Conservation (phyloP, 2,113 vertebrate genomes). For the Oxyruncus cristatus region DNA sequence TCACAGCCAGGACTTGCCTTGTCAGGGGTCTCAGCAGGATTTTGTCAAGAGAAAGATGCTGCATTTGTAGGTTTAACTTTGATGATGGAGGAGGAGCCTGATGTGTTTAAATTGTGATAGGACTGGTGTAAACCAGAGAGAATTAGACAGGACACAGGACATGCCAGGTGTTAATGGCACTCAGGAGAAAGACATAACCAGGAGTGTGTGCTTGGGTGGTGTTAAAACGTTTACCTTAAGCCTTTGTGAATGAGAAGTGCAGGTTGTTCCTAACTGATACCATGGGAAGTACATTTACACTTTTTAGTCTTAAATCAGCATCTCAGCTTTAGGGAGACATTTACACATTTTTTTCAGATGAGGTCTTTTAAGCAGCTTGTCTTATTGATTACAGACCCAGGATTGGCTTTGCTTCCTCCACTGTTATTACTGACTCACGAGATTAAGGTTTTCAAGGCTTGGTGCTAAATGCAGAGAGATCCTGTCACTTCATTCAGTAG, state of each 20-base stretch:
- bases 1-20: background rate
- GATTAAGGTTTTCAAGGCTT: slow-evolving; percentile 42
- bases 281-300: background rate
- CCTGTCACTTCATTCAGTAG: background rate
- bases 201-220: background rate
- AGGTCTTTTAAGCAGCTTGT: slow-evolving; percentile 2
- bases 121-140: background rate
- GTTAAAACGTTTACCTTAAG: background rate
- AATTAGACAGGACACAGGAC: background rate
- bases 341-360: slow-evolving; percentile 1
- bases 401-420: background rate
- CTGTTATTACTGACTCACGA: slow-evolving; percentile 49
- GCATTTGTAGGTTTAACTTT: background rate
- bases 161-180: background rate
- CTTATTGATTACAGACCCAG: slow-evolving; percentile 5
- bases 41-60: background rate
- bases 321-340: background rate
- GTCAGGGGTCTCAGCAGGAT: rapidly evolving
- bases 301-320: slow-evolving; percentile 2
- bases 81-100: background rate
- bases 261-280: background rate
- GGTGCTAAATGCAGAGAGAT: slow-evolving; percentile 14
- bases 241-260: background rate
- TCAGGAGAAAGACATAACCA: background rate
- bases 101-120: background rate